phyloP scores from a whole-genome alignment of 2,888 invertebrate species.

The Aromia moschata region DNA sequence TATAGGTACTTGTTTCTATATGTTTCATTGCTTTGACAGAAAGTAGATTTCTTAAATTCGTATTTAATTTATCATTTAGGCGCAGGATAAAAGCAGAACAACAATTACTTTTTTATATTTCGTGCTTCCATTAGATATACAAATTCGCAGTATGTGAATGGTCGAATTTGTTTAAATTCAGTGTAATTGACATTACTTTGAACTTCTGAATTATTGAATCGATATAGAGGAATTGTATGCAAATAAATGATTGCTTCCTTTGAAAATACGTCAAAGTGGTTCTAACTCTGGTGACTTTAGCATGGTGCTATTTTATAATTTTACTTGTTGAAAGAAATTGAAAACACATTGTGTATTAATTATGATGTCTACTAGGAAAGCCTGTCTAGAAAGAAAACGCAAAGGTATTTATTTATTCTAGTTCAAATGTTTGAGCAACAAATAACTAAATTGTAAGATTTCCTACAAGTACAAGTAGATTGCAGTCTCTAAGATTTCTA shows the following conservation, averaged over 20 bases:
- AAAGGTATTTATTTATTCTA: conserved; percentile 15
- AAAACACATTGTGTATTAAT: not conserved
- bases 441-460: too few species aligned
- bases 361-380: conserved; percentile 5
- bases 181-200: conserved; percentile 21
- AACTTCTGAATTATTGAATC: conserved; percentile 26
- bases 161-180: not conserved
- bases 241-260: conserved; percentile 23
- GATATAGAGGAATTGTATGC: conserved; percentile 35
- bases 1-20: too few species aligned
- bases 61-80: too few species aligned
- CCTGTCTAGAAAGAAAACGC: conserved; percentile 5
- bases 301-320: conserved; percentile 3
- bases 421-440: too few species aligned
- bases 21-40: too few species aligned
- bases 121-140: too few species aligned
- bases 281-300: not conserved
- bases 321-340: not conserved
- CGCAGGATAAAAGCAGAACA: too few species aligned
- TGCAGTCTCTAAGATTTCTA: too few species aligned
- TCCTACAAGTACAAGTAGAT: too few species aligned
- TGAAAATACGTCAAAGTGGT: not conserved
- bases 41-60: too few species aligned
- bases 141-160: not conserved
- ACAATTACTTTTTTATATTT: too few species aligned